phyloP scores from a whole-genome alignment of 2,888 invertebrate genomes.

The Nebria brevicollis region DNA sequence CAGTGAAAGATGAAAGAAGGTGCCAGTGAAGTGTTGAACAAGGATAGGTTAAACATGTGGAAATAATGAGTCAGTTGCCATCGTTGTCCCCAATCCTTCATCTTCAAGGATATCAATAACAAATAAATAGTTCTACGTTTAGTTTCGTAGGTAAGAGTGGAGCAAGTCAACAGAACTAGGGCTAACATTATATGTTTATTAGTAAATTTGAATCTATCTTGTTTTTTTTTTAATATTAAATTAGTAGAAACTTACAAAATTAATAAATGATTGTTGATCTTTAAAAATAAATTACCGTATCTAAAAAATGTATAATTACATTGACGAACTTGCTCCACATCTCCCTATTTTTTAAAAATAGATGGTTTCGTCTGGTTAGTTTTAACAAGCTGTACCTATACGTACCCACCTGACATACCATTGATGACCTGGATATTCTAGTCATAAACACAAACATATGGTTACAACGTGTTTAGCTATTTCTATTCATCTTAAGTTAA shows the following conservation, averaged over 20 bases:
- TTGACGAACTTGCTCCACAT: not conserved
- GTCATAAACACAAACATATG: not conserved
- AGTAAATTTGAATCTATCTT: no score
- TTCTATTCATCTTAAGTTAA: not conserved
- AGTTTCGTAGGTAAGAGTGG: not conserved
- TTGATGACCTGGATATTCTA: not conserved
- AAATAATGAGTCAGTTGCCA: constrained; percentile 8
- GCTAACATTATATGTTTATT: no score
- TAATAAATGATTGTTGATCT: no score
- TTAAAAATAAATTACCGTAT: no score
- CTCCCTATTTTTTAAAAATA: not conserved
- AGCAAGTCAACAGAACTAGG: not conserved
- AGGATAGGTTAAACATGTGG: not conserved
- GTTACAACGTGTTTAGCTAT: not conserved
- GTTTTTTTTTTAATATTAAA: no score
- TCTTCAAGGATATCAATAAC: constrained; percentile 14
- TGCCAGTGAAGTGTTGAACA: constrained; percentile 5
- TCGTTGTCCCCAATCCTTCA: not conserved
- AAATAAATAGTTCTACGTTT: constrained; percentile 10
- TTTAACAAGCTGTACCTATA: not conserved
- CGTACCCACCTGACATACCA: not conserved
- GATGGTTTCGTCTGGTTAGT: not conserved
- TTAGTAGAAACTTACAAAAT: no score
- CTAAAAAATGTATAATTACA: no score
- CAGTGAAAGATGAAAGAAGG: not conserved